Evolutionary conservation across 1,140 invertebrate genomes (phyloP), one percentile per base, ranked within the genome.

Genomic region (Charaxes varanes): DNA sequence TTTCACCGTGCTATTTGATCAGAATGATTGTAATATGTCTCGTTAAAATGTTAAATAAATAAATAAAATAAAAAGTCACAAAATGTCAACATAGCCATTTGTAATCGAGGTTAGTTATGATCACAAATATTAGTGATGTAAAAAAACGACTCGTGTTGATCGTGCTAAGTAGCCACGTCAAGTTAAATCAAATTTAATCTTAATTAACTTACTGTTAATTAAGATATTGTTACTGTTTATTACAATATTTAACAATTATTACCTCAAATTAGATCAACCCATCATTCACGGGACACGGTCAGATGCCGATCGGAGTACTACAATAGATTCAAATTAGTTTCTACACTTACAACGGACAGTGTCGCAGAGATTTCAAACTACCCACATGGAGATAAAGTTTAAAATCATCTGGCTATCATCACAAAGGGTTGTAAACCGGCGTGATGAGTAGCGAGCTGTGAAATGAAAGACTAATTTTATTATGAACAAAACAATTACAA

Each of bases 391-490:
- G 2, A 27, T 53, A 53, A 21, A 41, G 48, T 50, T 32, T 5
- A 37, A 32, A 44, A 30, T 41, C 0, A 15, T 3, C 10, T 38
- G 27, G 3, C 17, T 16, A n/a, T 15, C 19, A 15, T 27, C 27
- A 61, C 58, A 61, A 61, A 61, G 58, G 53, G 50, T 41, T 35
- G 54, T 58, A 54, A 62, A 55, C 44, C 46, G 37, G 53, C 34
- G 48, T 17, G 31, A 37, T 22, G 50, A 51, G 46, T 52, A 61
- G 41, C 57, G 53, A 61, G 44, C 51, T 66, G 57, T 61, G 52
- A 55, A 66, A 62, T 62, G 45, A 60, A 63, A 53, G 49, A 41
- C 60, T 63, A 62, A 66, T 63, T 63, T 63, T 47, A 62, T 66
- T 66, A 61, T 57, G 49, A 51, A 53, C 53, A 53, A 60, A 63